Conservation (phyloP, 2,113 vertebrate species). For the Petrocephalus microphthalmus region DNA sequence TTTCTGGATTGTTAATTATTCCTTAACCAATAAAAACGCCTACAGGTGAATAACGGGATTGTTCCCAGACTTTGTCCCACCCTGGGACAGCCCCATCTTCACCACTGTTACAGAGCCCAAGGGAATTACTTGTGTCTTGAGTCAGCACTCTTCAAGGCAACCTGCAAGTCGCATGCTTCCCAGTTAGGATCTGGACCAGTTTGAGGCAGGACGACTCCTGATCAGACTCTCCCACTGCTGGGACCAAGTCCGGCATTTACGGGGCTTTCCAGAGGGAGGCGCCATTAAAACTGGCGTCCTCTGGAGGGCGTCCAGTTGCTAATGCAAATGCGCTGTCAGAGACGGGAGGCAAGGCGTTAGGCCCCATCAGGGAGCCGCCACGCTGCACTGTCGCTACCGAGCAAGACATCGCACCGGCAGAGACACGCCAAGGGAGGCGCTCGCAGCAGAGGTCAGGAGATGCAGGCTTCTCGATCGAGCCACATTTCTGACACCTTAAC, state of each 20-base stretch:
- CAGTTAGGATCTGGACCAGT: background rate
- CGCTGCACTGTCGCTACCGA: slow-evolving; percentile 40
- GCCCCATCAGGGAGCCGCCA: slow-evolving; percentile 47
- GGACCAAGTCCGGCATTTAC: slow-evolving; percentile 32
- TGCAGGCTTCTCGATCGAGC: background rate
- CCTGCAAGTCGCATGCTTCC: background rate
- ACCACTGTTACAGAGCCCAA: background rate
- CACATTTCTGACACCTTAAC: background rate
- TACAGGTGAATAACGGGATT: background rate
- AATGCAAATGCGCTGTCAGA: slow-evolving; percentile 35
- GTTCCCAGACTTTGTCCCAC: background rate
- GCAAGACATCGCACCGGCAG: slow-evolving; percentile 33
- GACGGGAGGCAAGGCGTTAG: slow-evolving; percentile 32
- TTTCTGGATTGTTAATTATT: background rate
- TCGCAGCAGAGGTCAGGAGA: slow-evolving; percentile 27
- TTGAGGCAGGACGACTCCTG: background rate
- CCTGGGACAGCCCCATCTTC: background rate
- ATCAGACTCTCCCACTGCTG: background rate
- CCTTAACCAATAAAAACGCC: background rate
- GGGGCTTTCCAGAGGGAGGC: slow-evolving; percentile 21
- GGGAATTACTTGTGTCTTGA: background rate
- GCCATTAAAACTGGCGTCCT: slow-evolving; percentile 31
- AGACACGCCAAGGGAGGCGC: slow-evolving; percentile 31
- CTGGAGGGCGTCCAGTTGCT: slow-evolving; percentile 23
- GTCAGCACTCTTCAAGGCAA: background rate